phyloP scores from a whole-genome alignment of 2,888 invertebrate genomes.

The Encarsia formosa region DNA sequence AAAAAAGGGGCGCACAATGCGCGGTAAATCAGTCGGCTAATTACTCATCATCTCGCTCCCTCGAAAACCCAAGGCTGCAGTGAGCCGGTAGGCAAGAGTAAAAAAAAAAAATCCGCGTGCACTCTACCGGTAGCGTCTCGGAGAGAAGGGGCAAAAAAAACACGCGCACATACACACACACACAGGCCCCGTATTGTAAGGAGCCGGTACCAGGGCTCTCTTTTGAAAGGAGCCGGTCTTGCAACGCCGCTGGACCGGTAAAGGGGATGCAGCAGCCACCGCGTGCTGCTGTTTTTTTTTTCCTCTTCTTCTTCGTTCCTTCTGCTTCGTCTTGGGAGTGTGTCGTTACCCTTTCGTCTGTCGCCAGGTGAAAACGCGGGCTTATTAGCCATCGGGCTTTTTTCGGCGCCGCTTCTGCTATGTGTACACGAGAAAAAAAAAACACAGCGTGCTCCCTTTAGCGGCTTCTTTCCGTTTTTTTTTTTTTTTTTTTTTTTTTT shows the following conservation, averaged over 20 bases:
- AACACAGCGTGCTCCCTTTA: too few species aligned
- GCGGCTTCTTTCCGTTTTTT: too few species aligned
- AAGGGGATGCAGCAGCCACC: slow-evolving; percentile 3
- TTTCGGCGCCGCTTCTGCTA: not conserved
- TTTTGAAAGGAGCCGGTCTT: slow-evolving; percentile 28
- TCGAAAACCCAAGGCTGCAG: too few species aligned
- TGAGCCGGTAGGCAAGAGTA: too few species aligned
- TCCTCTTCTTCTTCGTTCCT: slow-evolving; percentile 1
- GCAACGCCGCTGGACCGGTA: slow-evolving; percentile 23
- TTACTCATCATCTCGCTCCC: too few species aligned
- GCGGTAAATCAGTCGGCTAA: too few species aligned
- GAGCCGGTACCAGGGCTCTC: too few species aligned
- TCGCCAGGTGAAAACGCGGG: slow-evolving; percentile 26
- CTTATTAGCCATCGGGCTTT: slow-evolving; percentile 21
- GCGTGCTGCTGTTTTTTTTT: not conserved
- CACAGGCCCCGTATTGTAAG: slow-evolving; percentile 8
- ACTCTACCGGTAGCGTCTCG: not conserved
- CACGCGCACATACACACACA: not conserved
- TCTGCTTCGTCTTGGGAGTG: not conserved
- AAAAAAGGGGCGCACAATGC: too few species aligned
- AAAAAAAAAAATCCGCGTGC: too few species aligned
- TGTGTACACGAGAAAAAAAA: too few species aligned
- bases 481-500: too few species aligned
- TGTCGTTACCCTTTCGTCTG: slow-evolving; percentile 17
- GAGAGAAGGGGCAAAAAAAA: not conserved